Evolutionary conservation across 1,140 invertebrate genomes (phyloP), one percentile per base, ranked within the genome.

Genomic region (Teleopsis dalmanni): DNA sequence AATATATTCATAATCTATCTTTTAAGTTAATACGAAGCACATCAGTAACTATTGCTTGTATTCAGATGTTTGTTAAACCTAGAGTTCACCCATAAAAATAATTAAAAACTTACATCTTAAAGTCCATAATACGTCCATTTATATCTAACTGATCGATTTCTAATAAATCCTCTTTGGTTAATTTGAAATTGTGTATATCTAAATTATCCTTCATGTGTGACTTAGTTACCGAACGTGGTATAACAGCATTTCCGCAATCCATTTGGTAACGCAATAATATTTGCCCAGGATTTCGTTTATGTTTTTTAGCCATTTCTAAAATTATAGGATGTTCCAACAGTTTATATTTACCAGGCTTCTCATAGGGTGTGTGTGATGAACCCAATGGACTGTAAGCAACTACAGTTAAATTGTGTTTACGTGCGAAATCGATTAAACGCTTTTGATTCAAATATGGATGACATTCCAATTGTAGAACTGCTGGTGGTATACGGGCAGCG

Each of bases 371-470:
- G 18, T n/a, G 23, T 14, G 83, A 82, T 2, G 82, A 78, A 16
- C 87, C 91, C 1, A 95, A 70, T 0, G 88, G 85, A 53, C 84
- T 83, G 70, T 88, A 95, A 4, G 84, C 88, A 0, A 81, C 88
- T 1, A 95, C 59, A 3, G 71, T 70, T 34, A 95, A 85, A 6
- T 75, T 75, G 34, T 81, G 76, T 14, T 75, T 60, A 19, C 76
- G 72, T 59, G 88, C 92, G 56, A 85, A 88, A 0, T 82, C 76
- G 13, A 82, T 75, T 18, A 96, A 63, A 35, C 82, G 78, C 9
- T 77, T 76, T 60, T 95, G 91, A 27, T 81, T 84, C n/a, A 94
- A 71, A 66, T 92, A 92, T 0, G 85, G 85, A 68, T 95, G 88
- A 48, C 84, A 84, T 70, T 95, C 92, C 42, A 91, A 79, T 35